A percentile compares a stretch with the other conserved stretches of the same genome.
Evolutionary conservation across 2,797 vertebrate genomes (phyloP).

Genomic region (Xenopus petersii): DNA sequence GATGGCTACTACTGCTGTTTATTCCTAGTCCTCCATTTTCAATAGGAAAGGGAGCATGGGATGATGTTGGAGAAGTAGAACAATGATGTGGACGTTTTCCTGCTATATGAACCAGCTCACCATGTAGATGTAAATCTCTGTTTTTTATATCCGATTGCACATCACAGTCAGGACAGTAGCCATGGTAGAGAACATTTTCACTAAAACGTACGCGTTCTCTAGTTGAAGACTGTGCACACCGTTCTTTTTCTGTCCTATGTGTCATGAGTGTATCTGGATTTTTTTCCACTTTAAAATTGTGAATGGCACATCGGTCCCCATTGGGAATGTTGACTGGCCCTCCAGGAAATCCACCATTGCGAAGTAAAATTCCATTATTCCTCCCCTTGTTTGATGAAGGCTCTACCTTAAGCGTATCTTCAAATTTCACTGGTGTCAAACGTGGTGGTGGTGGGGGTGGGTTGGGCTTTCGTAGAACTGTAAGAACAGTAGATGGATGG

Average conservation of each 20-base stretch:
- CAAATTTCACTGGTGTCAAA: slow-evolving; percentile 67
- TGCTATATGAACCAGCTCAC: slow-evolving; percentile 63
- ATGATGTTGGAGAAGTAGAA: slow-evolving; percentile 66
- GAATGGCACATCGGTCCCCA: slow-evolving; percentile 73
- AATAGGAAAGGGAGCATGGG: slow-evolving; percentile 62
- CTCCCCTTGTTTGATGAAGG: slow-evolving; percentile 68
- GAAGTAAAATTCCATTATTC: slow-evolving; percentile 76
- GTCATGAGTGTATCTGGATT: slow-evolving; percentile 65
- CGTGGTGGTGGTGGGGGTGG: slow-evolving; percentile 74
- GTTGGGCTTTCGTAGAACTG: slow-evolving; percentile 83
- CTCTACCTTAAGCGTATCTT: slow-evolving; percentile 49
- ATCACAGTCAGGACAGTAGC: slow-evolving; percentile 93
- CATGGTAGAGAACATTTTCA: slow-evolving; percentile 94
- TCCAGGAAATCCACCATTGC: slow-evolving; percentile 73
- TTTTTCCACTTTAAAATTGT: slow-evolving; percentile 65
- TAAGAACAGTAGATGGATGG: slow-evolving; percentile 75
- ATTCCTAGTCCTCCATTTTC: slow-evolving; percentile 74
- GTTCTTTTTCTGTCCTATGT: slow-evolving; percentile 80
- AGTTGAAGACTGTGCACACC: slow-evolving; percentile 75
- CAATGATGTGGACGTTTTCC: slow-evolving; percentile 81
- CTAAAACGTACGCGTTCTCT: slow-evolving; percentile 91
- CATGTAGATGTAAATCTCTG: slow-evolving; percentile 79
- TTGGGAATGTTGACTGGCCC: slow-evolving; percentile 75
- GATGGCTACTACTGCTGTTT: slow-evolving; percentile 71
- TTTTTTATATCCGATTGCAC: slow-evolving; percentile 81